A percentile compares a stretch with the other conserved stretches of the same genome.
These are phyloP conservation scores for Otis tarda DNA, from an alignment of 2,113 vertebrate species.

Conservation along the genomic window DNA sequence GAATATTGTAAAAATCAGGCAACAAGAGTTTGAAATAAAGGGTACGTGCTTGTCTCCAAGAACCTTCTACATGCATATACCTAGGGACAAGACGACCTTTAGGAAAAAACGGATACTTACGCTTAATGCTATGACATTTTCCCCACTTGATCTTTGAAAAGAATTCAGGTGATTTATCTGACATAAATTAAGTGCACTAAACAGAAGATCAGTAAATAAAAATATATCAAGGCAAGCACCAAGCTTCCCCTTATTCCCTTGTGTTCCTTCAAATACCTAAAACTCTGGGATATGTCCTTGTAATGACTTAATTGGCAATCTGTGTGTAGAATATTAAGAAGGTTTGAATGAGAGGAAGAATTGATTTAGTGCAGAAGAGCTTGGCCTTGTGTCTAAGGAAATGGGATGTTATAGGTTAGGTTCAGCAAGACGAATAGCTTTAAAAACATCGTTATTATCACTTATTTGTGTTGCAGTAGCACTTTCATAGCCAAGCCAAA, in stretches of 20 bases:
- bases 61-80: background rate
- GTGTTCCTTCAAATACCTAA: background rate
- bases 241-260: background rate
- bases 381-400: background rate
- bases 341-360: background rate
- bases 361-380: slow-evolving; percentile 17
- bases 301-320: slow-evolving; percentile 4
- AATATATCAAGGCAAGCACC: slow-evolving; percentile 10
- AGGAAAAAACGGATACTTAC: slow-evolving; percentile 20
- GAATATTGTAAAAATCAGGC: background rate
- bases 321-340: slow-evolving; percentile 43
- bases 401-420: slow-evolving; percentile 8
- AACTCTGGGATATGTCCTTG: slow-evolving; percentile 25
- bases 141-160: slow-evolving; percentile 43
- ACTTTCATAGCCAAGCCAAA: background rate
- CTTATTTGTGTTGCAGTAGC: background rate
- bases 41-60: background rate
- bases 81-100: slow-evolving; percentile 38
- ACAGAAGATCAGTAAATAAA: slow-evolving; percentile 62
- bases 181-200: slow-evolving; percentile 56
- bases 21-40: background rate
- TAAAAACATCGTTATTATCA: background rate
- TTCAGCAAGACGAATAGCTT: background rate
- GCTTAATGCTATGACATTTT: slow-evolving; percentile 59
- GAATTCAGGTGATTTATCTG: slow-evolving; percentile 59